Base-by-base conservation (phyloP, 2,888 invertebrate genomes). In the Ectemnius continuus region DNA sequence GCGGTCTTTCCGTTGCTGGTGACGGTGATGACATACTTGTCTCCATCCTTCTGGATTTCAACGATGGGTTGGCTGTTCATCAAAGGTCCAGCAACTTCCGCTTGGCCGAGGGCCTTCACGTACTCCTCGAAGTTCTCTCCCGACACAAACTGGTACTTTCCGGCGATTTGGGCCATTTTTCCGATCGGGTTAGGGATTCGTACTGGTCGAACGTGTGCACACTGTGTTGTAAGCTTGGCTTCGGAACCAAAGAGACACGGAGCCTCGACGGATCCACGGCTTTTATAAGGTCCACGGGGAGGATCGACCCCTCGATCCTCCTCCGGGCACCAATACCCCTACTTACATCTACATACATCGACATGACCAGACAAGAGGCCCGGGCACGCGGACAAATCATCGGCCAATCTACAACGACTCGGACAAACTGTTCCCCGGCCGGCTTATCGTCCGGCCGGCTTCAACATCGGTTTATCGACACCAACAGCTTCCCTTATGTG, bases 81-180 rank as follows among this genome's bases (percentile, higher is more conserved):
- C 74, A 90, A 88, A 65, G 83, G 76, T 18, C 85, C 85, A 0
- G 88, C 85, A 11, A 83, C 67, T 1, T 82, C 80, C 4, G 70
- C 20, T 11, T 85, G 81, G 72, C 89, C 90, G 48, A 90, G 67
- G 5, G 84, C 81, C 72, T 83, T 88, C 73, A 89, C 80, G 73
- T 88, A 91, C 60, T 89, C 89, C 70, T 89, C 89, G 76, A 91
- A 85, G 71, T 89, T 88, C 73, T 91, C 90, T 78, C 87, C 87
- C 11, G 81, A 85, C 60, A 88, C 88, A 71, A 87, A 85, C 69
- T 90, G 85, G 80, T 89, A 91, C 26, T 87, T 89, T 70, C 91
- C 91, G 58, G 80, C 84, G 65, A 90, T 84, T 80, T 88, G 86
- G 75, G 87, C 89, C 90, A 91, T 91, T 71, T 87, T 83, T 11